Evolutionary conservation across 2,888 invertebrate genomes (phyloP).

Genomic region (Scotopteryx bipunctaria): DNA sequence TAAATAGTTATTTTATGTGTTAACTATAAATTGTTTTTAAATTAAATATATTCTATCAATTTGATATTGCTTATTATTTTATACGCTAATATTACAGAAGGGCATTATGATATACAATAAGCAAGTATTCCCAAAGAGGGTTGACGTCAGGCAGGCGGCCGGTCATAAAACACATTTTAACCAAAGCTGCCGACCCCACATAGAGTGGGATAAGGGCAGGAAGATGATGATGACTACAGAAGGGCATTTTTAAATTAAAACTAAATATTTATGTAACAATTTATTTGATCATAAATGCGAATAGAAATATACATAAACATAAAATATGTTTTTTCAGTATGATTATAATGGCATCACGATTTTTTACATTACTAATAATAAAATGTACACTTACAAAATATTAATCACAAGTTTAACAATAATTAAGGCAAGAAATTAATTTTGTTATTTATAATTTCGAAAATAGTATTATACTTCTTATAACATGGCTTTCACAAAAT

Average conservation of each 20-base stretch:
- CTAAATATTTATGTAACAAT: slow-evolving; percentile 55
- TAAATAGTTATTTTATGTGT: neutral
- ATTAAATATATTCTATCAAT: slow-evolving; percentile 24
- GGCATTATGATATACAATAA: too few relatives aligned
- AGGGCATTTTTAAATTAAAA: neutral
- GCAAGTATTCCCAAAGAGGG: too few relatives aligned
- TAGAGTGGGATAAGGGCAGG: too few relatives aligned
- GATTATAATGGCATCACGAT: slow-evolving; percentile 73
- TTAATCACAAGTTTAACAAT: slow-evolving; percentile 55
- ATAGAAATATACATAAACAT: slow-evolving; percentile 71
- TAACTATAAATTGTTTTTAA: neutral
- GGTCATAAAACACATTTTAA: too few relatives aligned
- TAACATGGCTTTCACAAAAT: slow-evolving; percentile 2
- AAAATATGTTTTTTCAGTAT: slow-evolving; percentile 48
- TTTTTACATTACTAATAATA: slow-evolving; percentile 62
- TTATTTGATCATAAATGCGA: slow-evolving; percentile 77
- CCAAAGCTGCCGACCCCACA: too few relatives aligned
- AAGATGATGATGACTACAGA: too few relatives aligned
- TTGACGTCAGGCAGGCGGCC: too few relatives aligned
- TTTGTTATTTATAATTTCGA: slow-evolving; percentile 34
- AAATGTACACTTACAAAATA: slow-evolving; percentile 68
- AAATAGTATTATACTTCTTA: slow-evolving; percentile 1
- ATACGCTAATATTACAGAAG: too few relatives aligned
- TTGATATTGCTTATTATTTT: slow-evolving; percentile 17
- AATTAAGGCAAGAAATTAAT: slow-evolving; percentile 64